These are phyloP conservation scores for Noctuana brunneofusca DNA, from an alignment of 2,888 invertebrate species.

Conservation along the genomic window DNA sequence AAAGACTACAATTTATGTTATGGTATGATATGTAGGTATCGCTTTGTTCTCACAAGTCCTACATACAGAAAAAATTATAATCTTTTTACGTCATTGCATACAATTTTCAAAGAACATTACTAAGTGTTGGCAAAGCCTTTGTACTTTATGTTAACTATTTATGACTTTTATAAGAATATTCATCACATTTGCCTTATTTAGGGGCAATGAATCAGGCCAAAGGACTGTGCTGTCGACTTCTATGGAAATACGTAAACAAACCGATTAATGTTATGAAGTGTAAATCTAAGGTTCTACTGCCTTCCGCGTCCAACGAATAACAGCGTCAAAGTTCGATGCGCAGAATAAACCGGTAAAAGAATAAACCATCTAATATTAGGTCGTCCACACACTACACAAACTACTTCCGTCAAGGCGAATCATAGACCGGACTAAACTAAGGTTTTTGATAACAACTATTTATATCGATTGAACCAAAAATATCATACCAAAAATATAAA, in stretches of 20 bases:
- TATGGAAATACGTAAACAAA: conserved; percentile 5
- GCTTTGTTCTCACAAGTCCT: no score
- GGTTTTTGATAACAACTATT: no score
- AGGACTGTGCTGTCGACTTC: background rate
- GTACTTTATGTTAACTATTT: background rate
- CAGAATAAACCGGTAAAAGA: no score
- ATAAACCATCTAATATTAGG: no score
- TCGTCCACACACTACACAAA: no score
- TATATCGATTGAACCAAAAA: no score
- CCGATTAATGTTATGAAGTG: background rate
- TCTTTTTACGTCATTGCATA: background rate
- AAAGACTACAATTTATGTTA: no score
- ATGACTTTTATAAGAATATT: background rate
- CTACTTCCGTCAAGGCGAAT: no score
- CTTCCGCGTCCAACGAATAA: conserved; percentile 28
- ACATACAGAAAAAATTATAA: no score
- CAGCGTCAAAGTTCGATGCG: no score
- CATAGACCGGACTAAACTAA: no score
- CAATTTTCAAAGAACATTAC: background rate
- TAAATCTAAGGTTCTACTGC: background rate
- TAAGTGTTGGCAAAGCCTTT: background rate
- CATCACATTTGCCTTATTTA: conserved; percentile 9
- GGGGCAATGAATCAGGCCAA: conserved; percentile 14
- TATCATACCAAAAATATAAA: background rate
- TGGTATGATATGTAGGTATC: no score